phyloP scores from a whole-genome alignment of 2,888 invertebrate genomes.

The Steinernema scapterisci region DNA sequence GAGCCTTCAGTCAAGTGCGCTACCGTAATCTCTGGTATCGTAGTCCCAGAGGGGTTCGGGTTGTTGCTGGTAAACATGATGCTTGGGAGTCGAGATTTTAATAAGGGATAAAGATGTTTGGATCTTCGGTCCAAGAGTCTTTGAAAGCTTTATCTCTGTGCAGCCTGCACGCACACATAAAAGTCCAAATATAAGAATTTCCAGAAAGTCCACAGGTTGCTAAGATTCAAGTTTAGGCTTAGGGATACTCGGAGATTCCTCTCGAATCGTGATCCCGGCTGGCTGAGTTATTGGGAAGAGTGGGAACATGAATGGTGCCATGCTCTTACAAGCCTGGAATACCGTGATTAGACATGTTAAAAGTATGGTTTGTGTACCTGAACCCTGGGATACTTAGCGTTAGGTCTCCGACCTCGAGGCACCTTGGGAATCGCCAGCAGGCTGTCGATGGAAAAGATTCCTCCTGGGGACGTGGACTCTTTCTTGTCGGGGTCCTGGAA shows the following conservation, averaged over 20 bases:
- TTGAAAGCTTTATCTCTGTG: too few relatives aligned
- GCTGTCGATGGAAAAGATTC: constrained; percentile 70
- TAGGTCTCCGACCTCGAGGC: constrained; percentile 70
- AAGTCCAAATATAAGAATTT: constrained; percentile 21
- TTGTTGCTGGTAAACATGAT: too few relatives aligned
- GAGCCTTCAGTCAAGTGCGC: not conserved
- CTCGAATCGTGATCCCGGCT: constrained; percentile 68
- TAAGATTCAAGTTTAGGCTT: not conserved
- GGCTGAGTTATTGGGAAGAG: constrained; percentile 71
- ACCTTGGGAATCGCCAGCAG: constrained; percentile 70
- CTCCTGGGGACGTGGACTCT: not conserved
- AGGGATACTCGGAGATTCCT: not conserved
- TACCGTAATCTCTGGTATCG: constrained; percentile 13
- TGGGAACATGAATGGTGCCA: constrained; percentile 69
- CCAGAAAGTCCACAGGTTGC: not conserved
- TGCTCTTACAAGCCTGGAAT: constrained; percentile 70
- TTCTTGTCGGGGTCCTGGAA: not conserved
- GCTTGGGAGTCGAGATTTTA: too few relatives aligned
- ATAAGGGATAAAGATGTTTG: too few relatives aligned
- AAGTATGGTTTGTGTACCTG: constrained; percentile 45
- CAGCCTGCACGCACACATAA: not conserved
- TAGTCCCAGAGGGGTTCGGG: too few relatives aligned
- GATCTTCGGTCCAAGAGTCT: too few relatives aligned
- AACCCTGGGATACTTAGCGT: constrained; percentile 71
- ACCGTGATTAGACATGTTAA: not conserved